Base-by-base conservation (phyloP, 1,140 invertebrate genomes). In the Pogonognathellus flavescens region DNA sequence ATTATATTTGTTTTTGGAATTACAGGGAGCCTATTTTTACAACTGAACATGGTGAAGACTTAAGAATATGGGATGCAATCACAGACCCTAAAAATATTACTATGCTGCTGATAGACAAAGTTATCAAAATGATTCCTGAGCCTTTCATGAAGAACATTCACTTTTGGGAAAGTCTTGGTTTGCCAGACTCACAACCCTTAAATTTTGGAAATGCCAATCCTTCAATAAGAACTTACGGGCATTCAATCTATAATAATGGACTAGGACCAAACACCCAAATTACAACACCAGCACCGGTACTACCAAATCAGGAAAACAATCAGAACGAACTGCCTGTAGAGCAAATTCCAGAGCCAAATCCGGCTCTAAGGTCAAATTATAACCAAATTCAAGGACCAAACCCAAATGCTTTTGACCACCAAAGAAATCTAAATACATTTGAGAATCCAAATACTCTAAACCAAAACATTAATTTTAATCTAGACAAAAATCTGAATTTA, bases 111-210 rank as follows among this genome's bases (percentile, higher is more conserved):
- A 55, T 87, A 55, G 53, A 49, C 72, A 85, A 80, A 80, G 20
- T 83, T 11, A 85, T 87, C 49, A 87, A 87, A 85, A 87, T 87
- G 86, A 84, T 85, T 31, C 84, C 84, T 22, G 62, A 85, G 22
- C 86, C 86, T 14, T 84, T 81, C 31, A 31, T 55, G 11, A 52
- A 87, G 18, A 82, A 81, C n/a, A 80, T 85, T 9, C 31, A 55
- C 16, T 87, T 85, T 81, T 87, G 86, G 86, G 81, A 87, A 59
- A 84, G 62, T 66, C 62, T 84, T 18, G 62, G 62, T 52, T 31
- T 84, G 14, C 80, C 52, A 22, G 80, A 76, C 7, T 76, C 70
- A 7, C 41, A 18, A 7, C 70, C 70, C n/a, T 50, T 76, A 14
- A 18, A 76, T 49, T 76, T 76, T 50, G 70, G 70, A 76, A 41